These are phyloP conservation scores for Pristionchus mayeri DNA, from an alignment of 2,888 invertebrate species.

Conservation along the genomic window DNA sequence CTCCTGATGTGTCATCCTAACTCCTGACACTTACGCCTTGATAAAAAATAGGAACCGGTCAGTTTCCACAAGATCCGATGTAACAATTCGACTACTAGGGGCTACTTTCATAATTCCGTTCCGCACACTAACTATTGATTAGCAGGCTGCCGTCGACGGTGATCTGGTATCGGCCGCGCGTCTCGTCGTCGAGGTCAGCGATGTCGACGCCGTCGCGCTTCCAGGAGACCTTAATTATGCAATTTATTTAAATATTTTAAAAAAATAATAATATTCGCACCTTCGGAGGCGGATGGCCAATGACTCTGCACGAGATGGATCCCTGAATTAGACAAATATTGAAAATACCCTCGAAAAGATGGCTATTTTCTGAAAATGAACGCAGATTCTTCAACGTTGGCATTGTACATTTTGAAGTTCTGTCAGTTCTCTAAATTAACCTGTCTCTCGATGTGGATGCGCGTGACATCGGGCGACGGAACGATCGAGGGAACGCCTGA, in stretches of 20 bases:
- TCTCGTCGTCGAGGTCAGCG: slow-evolving; percentile 50
- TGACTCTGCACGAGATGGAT: slow-evolving; percentile 77
- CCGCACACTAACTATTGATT: slow-evolving; percentile 72
- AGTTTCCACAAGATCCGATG: too few relatives aligned
- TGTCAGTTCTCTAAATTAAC: too few relatives aligned
- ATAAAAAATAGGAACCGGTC: too few relatives aligned
- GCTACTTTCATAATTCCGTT: not conserved
- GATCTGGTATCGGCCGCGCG: slow-evolving; percentile 34
- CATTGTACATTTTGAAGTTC: too few relatives aligned
- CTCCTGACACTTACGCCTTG: too few relatives aligned
- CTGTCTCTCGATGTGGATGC: slow-evolving; percentile 77
- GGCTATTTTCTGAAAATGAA: too few relatives aligned
- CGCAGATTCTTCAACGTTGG: too few relatives aligned
- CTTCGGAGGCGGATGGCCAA: slow-evolving; percentile 77
- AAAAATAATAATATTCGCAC: too few relatives aligned
- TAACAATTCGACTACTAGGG: not conserved
- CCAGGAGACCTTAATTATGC: too few relatives aligned
- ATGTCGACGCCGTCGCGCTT: slow-evolving; percentile 74
- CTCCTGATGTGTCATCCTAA: too few relatives aligned
- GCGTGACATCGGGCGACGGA: slow-evolving; percentile 76
- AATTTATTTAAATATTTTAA: too few relatives aligned
- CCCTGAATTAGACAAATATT: slow-evolving; percentile 41
- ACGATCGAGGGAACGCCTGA: slow-evolving; percentile 77
- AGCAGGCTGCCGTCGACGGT: slow-evolving; percentile 75
- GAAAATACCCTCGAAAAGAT: slow-evolving; percentile 9